Base-by-base conservation (phyloP, 2,797 vertebrate species). In the Danio aesculapii region DNA sequence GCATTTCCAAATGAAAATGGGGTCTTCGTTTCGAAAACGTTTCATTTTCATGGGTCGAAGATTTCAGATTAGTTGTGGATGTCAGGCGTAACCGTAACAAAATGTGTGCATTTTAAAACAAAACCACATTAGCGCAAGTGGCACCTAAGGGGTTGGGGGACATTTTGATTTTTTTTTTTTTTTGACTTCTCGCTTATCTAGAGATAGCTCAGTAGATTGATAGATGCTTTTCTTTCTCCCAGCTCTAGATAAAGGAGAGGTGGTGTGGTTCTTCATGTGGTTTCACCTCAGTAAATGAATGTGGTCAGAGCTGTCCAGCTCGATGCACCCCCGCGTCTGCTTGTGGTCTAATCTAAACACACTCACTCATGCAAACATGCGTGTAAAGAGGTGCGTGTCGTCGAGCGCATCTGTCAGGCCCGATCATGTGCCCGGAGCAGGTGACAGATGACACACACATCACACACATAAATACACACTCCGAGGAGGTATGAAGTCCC, bases 391-490 rank as follows among this genome's bases (percentile, higher is more conserved):
- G 67, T 68, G 17, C 17, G 75, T 90, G 86, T 90, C 84, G 82
- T 82, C 79, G 88, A 59, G 82, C 86, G 84, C 89, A 91, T 91
- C 88, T 94, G 92, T 93, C 93, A 92, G 13, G 80, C 88, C 72
- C 83, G 85, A 92, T 92, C 78, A 87, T 75, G 77, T 80, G 86
- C 75, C 80, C 43, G 76, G 83, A 88, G 87, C 84, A 81, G 84
- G 84, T 92, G 92, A 93, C 92, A 93, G 92, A 92, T 93, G 89
- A 91, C 13, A 11, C 80, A 66, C 44, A 53, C 64, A 58, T 30
- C 47, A 76, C 67, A 69, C 75, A 57, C 55, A 47, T 17, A 66
- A 39, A 58, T 39, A 46, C 77, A 83, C 81, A 88, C 90, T 89
- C 87, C 39, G 8, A 87, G 88, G 90, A 90, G 85, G 90, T 89